phyloP scores from a whole-genome alignment of 2,113 vertebrate species.

The Lophotis ruficrista region DNA sequence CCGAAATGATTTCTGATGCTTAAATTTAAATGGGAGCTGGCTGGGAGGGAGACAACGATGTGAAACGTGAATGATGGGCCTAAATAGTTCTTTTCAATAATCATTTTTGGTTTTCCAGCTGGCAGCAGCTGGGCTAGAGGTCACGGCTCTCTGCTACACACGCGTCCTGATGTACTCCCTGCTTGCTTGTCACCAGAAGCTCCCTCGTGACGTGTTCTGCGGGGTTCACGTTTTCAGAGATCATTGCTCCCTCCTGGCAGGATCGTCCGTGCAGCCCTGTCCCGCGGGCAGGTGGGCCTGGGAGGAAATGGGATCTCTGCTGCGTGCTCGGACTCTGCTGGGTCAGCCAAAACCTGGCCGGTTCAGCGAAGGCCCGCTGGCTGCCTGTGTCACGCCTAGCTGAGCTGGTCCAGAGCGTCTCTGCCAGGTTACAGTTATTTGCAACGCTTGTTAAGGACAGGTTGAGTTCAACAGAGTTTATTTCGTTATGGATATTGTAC shows the following conservation, averaged over 20 bases:
- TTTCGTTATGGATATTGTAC: background rate
- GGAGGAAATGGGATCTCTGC: background rate
- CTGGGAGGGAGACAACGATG: background rate
- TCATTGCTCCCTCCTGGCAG: background rate
- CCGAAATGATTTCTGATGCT: background rate
- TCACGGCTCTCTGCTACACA: background rate
- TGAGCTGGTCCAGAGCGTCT: background rate
- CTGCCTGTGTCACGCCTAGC: background rate
- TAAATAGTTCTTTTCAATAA: background rate
- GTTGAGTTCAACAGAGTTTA: background rate
- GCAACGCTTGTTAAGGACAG: background rate
- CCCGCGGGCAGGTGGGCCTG: fast-evolving
- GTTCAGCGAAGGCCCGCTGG: fast-evolving
- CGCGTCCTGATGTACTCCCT: fast-evolving
- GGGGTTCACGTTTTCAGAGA: fast-evolving
- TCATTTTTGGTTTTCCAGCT: background rate
- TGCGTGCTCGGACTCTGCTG: background rate
- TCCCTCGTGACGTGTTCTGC: background rate
- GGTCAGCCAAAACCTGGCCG: fast-evolving
- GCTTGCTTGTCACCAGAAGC: background rate
- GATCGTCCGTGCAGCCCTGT: background rate
- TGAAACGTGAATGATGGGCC: background rate
- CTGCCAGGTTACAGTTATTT: background rate
- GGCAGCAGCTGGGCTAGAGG: background rate
- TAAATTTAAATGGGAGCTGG: background rate